These are phyloP conservation scores for Plusia festucae DNA, from an alignment of 2,888 invertebrate species.

Conservation along the genomic window DNA sequence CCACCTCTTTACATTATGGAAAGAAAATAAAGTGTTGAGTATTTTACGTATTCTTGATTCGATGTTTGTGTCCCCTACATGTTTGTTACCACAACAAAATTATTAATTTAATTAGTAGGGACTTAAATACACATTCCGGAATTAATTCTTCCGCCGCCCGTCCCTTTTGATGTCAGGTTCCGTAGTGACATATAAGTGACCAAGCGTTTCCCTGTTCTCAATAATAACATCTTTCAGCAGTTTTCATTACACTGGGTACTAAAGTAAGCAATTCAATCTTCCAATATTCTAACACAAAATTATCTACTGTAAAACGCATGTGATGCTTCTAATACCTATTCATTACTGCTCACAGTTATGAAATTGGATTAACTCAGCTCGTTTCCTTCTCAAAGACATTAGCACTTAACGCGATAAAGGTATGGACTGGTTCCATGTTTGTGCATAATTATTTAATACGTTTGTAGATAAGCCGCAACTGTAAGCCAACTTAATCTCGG, in stretches of 20 bases:
- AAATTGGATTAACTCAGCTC: conserved; percentile 21
- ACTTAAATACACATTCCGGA: no score
- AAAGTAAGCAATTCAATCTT: background rate
- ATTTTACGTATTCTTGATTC: no score
- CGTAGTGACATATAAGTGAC: background rate
- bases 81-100: no score
- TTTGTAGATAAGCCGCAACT: background rate
- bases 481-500: background rate
- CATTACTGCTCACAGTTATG: background rate
- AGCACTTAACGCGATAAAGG: conserved; percentile 26
- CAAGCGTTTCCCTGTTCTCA: background rate
- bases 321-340: background rate
- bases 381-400: conserved; percentile 41
- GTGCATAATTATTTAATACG: conserved; percentile 18
- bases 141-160: background rate
- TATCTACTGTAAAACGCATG: background rate
- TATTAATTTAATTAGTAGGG: no score
- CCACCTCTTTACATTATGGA: no score
- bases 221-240: background rate
- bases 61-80: no score
- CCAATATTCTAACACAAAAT: background rate
- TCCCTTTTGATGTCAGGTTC: background rate
- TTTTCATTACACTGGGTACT: background rate
- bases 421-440: conserved; percentile 17
- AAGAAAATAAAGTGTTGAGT: no score